A percentile compares a stretch with the other conserved stretches of the same genome.
Evolutionary conservation across 1,140 invertebrate species (phyloP).

Genomic region (Potamilus streckersoni): DNA sequence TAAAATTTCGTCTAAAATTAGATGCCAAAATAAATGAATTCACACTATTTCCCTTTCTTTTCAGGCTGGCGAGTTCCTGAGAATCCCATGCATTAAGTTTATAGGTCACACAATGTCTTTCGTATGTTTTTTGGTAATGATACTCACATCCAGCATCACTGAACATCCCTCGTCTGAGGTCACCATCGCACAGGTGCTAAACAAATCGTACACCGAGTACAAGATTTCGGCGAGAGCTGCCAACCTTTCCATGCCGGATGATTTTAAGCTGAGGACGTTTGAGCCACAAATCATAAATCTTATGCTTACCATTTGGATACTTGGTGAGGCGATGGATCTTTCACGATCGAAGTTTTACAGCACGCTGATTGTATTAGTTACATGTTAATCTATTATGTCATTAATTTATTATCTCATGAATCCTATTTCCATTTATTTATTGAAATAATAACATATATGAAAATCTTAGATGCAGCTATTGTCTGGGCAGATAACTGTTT

Average conservation of each 20-base stretch:
- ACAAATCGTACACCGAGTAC: constrained; percentile 10
- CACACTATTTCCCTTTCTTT: constrained; percentile 14
- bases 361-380: no score
- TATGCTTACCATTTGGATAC: constrained; percentile 52
- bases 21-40: constrained; percentile 1
- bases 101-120: constrained; percentile 73
- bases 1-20: no score
- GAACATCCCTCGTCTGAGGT: constrained; percentile 38
- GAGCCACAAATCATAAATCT: constrained; percentile 53
- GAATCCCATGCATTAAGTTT: constrained; percentile 64
- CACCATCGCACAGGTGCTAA: constrained; percentile 10
- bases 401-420: no score
- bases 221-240: constrained; percentile 6
- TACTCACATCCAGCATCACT: constrained; percentile 67
- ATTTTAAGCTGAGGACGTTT: constrained; percentile 50
- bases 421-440: no score
- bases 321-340: constrained; percentile 34
- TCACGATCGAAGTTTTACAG: no score
- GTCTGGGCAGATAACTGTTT: no score
- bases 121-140: constrained; percentile 73
- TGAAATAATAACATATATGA: no score
- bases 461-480: no score
- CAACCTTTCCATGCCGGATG: constrained; percentile 26
- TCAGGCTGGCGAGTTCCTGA: constrained; percentile 57
- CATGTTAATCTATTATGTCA: no score